Conservation (phyloP, 2,888 invertebrate genomes). For the Drosophila seclusa region DNA sequence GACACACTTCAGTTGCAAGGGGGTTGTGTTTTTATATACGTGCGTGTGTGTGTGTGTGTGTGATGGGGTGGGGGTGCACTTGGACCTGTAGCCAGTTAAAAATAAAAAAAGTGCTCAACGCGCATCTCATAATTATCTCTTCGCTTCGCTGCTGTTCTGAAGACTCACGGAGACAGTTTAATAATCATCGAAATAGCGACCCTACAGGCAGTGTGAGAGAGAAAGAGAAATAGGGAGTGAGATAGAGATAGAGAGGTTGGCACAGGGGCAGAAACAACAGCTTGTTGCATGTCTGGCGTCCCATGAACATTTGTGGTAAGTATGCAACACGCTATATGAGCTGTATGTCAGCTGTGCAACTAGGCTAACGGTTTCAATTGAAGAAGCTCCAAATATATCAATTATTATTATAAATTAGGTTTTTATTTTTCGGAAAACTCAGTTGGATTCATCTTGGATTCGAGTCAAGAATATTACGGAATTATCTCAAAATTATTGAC, state of each 20-base stretch:
- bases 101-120: constrained; percentile 55
- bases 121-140: constrained; percentile 80
- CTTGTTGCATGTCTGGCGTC: constrained; percentile 52
- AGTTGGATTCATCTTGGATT: background rate
- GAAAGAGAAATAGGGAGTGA: background rate
- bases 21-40: background rate
- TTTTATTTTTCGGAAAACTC: background rate
- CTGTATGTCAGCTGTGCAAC: constrained; percentile 45
- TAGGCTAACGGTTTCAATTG: constrained; percentile 2
- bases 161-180: constrained; percentile 76
- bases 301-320: constrained; percentile 31
- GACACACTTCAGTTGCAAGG: background rate
- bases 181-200: constrained; percentile 58
- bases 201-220: background rate
- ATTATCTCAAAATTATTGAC: background rate
- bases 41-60: background rate
- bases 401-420: background rate
- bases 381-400: constrained; percentile 4
- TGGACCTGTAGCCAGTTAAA: constrained; percentile 5
- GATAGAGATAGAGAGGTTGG: background rate
- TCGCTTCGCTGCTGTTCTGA: constrained; percentile 74
- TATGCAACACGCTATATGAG: constrained; percentile 50
- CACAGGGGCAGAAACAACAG: constrained; percentile 27
- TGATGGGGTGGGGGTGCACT: background rate
- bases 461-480: background rate